Base-by-base conservation (phyloP, 30 jellyfish, hydroid and myxozoan genomes). In the Aurelia sp. region DNA sequence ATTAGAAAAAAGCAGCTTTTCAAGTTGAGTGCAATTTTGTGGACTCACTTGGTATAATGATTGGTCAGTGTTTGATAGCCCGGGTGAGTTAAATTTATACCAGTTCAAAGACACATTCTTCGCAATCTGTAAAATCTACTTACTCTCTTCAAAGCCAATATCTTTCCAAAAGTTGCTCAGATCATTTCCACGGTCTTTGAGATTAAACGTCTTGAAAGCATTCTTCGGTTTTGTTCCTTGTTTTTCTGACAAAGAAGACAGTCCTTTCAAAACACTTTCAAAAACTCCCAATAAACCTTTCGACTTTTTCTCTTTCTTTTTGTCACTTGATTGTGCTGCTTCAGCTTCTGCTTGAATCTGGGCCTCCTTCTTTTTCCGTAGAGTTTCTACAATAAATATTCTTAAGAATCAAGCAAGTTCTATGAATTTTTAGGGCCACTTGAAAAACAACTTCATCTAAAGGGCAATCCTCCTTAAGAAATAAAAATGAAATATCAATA, bases 161-260 rank as follows among this genome's bases (percentile, higher is more conserved):
- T 78, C 89, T 63, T 78, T 78, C 89, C 89, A 78, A 22, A 78
- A 78, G 48, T 63, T 63, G 47, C 89, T 78, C 70, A 68, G 52
- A 60, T 72, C 92, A 13, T 40, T 35, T 19, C 69, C 44, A 38
- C 73, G 22, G 0, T 22, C 61, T n/a, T 63, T 68, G 70, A 61
- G 59, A 18, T 41, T 60, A 21, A 22, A 51, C 8, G 27, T 74
- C 57, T 82, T 55, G 35, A 78, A 69, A 27, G 27, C 59, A 30
- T 69, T 35, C 21, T 21, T 52, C 20, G 33, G 53, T 35, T 69
- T 69, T 11, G 81, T 22, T 30, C 30, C 81, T 8, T 10, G 57
- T 24, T 69, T 69, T 35, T 21, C 20, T 19, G 59, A 8, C 21
- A 31, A 48, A 30, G 63, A 48, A 69, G 81, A 27, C 55, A 69